These are phyloP conservation scores for Hassar affinis DNA, from an alignment of 2,113 vertebrate species.

Conservation along the genomic window DNA sequence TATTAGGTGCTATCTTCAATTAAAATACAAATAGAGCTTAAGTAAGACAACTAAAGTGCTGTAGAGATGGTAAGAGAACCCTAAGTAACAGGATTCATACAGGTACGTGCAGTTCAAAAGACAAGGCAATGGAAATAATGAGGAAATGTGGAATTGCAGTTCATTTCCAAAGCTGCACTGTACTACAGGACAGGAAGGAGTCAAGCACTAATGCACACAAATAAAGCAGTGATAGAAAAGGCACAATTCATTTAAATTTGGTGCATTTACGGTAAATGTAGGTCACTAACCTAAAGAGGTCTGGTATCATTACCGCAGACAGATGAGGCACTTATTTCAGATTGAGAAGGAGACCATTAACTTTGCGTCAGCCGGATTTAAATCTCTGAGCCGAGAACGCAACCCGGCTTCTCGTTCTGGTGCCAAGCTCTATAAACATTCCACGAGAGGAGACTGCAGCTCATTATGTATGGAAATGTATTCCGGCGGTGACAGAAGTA, in stretches of 20 bases:
- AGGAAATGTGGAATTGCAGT: background rate
- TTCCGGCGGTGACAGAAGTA: constrained; percentile 55
- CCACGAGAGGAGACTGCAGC: constrained; percentile 37
- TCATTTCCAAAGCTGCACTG: too few relatives aligned
- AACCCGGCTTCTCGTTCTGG: constrained; percentile 48
- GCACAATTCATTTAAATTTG: background rate
- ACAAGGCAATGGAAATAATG: too few relatives aligned
- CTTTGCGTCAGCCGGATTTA: constrained; percentile 46
- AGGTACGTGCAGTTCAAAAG: background rate
- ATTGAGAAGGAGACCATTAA: constrained; percentile 32
- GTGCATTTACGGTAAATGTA: constrained; percentile 18
- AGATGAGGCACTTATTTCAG: background rate
- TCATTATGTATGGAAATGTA: constrained; percentile 60
- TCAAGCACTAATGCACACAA: background rate
- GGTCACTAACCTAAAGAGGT: constrained; percentile 33
- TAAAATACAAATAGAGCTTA: background rate
- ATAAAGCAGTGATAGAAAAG: background rate
- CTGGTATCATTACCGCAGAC: constrained; percentile 20
- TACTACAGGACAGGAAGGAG: background rate
- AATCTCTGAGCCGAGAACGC: constrained; percentile 40
- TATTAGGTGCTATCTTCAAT: background rate
- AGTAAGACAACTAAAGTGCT: background rate
- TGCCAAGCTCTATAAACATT: constrained; percentile 49
- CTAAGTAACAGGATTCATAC: background rate
- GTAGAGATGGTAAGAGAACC: background rate